These are phyloP conservation scores for Rhodinocichla rosea DNA, from an alignment of 2,113 vertebrate genomes.

Conservation along the genomic window DNA sequence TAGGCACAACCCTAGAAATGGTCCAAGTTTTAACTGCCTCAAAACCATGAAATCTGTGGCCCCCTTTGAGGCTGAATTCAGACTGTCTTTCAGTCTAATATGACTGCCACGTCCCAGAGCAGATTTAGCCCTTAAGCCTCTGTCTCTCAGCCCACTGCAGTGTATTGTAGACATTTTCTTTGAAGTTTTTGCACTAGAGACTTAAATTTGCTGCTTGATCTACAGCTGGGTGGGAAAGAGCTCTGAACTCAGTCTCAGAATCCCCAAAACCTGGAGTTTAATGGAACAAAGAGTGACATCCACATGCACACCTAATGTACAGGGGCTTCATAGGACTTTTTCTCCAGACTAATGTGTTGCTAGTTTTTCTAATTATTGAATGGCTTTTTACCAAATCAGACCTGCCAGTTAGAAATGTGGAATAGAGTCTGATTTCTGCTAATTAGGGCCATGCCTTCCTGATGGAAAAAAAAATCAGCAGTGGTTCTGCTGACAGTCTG, in stretches of 20 bases:
- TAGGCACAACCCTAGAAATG: neutral
- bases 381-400: neutral
- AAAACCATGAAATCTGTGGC: neutral
- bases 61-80: rapidly evolving
- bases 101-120: neutral
- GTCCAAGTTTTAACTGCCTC: neutral
- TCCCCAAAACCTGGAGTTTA: neutral
- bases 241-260: neutral
- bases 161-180: neutral
- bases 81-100: neutral
- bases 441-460: neutral
- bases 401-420: neutral
- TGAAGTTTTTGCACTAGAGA: neutral
- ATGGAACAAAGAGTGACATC: neutral
- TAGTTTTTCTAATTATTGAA: neutral
- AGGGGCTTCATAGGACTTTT: neutral
- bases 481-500: neutral
- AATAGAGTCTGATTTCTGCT: neutral
- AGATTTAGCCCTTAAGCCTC: neutral
- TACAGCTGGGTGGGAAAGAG: neutral
- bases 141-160: neutral
- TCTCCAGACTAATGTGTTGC: rapidly evolving
- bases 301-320: rapidly evolving
- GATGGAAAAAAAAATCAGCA: neutral
- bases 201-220: neutral